Percentiles rank a stretch among this genome's conserved stretches.
Evolutionary conservation across 2,797 vertebrate genomes (phyloP).

Genomic region (Falco novaeseelandiae): DNA sequence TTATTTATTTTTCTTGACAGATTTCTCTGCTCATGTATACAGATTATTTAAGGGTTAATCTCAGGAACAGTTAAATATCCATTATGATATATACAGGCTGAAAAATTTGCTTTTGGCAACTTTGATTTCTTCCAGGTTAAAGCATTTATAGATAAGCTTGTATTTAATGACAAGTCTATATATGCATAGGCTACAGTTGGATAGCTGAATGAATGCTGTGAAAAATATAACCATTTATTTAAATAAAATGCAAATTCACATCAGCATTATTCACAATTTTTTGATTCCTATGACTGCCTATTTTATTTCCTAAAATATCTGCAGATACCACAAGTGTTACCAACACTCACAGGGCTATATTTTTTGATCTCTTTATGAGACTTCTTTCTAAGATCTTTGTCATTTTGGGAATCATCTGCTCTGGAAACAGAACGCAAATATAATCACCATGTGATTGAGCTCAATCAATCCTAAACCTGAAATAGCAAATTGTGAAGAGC

Average conservation of each 20-base stretch:
- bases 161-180: background rate
- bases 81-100: background rate
- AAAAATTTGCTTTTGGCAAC: background rate
- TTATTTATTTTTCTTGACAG: background rate
- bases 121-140: background rate
- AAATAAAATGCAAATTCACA: background rate
- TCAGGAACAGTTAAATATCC: background rate
- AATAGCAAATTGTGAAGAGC: background rate
- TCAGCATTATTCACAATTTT: background rate
- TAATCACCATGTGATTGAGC: background rate
- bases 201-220: background rate
- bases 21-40: background rate
- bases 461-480: background rate
- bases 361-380: background rate
- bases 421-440: background rate
- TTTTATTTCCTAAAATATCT: background rate
- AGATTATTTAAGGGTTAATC: background rate
- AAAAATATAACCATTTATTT: background rate
- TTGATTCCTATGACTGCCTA: background rate
- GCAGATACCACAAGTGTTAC: background rate
- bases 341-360: background rate
- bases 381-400: background rate
- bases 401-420: background rate
- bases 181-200: background rate
- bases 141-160: background rate